Conservation (phyloP, 2,797 vertebrate genomes). For the Poecilia velifera region DNA sequence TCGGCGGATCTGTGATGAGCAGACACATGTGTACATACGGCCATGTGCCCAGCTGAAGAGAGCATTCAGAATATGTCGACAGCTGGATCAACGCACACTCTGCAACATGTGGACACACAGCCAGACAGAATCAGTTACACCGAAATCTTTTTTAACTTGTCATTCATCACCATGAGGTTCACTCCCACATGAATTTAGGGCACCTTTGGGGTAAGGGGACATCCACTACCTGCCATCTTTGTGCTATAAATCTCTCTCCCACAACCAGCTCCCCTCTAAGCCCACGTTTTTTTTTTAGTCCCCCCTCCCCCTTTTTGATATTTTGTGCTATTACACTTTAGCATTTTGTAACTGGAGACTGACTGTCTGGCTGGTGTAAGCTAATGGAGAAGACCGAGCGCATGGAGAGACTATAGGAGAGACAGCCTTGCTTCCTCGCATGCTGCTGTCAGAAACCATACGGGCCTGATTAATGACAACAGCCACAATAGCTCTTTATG, state of each 20-base stretch:
- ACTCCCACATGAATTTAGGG: conserved; percentile 24
- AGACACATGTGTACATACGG: conserved; percentile 16
- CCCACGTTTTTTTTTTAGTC: conserved; percentile 20
- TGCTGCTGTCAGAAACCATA: conserved; percentile 82
- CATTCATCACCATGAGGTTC: conserved; percentile 48
- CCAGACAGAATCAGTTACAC: conserved; percentile 25
- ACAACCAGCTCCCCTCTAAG: conserved; percentile 32
- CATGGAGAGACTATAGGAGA: conserved; percentile 67
- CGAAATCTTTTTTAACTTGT: conserved; percentile 41
- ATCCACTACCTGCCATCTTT: conserved; percentile 59
- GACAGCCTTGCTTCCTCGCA: conserved; percentile 75
- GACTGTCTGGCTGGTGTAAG: conserved; percentile 69
- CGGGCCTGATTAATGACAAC: conserved; percentile 83
- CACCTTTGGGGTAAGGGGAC: conserved; percentile 20
- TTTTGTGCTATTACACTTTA: conserved; percentile 72
- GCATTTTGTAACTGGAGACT: conserved; percentile 71
- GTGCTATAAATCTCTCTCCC: conserved; percentile 58
- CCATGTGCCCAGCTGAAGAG: conserved; percentile 39
- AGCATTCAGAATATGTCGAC: conserved; percentile 27
- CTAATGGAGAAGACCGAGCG: conserved; percentile 71
- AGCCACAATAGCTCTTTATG: conserved; percentile 82
- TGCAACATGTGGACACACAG: conserved; percentile 37
- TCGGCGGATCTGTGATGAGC: conserved; percentile 45
- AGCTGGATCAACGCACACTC: too few species aligned
- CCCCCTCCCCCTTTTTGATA: conserved; percentile 47